Percentiles rank a stretch among this genome's conserved stretches.
phyloP scores from a whole-genome alignment of 2,888 invertebrate genomes.

The Chrysomela aeneicollis region DNA sequence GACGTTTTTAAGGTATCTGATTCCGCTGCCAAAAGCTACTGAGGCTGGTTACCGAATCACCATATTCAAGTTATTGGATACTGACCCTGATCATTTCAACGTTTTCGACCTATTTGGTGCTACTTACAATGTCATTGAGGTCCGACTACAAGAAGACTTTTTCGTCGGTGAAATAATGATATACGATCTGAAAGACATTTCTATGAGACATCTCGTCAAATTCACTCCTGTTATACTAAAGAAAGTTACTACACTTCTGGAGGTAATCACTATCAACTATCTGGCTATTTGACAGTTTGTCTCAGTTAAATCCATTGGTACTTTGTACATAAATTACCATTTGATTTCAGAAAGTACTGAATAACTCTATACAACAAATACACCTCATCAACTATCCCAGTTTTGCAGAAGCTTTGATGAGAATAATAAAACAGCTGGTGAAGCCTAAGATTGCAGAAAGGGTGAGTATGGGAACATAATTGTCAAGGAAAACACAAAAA shows the following conservation, averaged over 20 bases:
- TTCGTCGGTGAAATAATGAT: constrained; percentile 62
- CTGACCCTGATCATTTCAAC: constrained; percentile 50
- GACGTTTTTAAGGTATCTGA: constrained; percentile 59
- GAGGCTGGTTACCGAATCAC: constrained; percentile 61
- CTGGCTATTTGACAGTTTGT: neutral
- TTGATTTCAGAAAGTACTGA: neutral
- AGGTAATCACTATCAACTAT: constrained; percentile 55
- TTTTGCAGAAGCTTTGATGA: constrained; percentile 52
- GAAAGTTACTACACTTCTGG: constrained; percentile 60
- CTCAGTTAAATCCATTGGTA: too few relatives aligned
- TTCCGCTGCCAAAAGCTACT: constrained; percentile 62
- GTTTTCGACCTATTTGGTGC: constrained; percentile 58
- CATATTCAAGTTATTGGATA: constrained; percentile 57
- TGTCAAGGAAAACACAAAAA: too few relatives aligned
- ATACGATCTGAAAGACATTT: constrained; percentile 59
- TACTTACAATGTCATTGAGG: constrained; percentile 62
- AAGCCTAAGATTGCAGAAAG: constrained; percentile 60
- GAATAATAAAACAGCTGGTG: constrained; percentile 58
- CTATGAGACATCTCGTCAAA: constrained; percentile 59
- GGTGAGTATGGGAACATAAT: constrained; percentile 48
- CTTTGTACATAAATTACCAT: neutral
- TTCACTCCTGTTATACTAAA: constrained; percentile 60
- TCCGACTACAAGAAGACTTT: constrained; percentile 62
- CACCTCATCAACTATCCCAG: constrained; percentile 25
- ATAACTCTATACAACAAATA: constrained; percentile 21